Evolutionary conservation across 2,888 invertebrate species (phyloP).

Genomic region (Nezara viridula): DNA sequence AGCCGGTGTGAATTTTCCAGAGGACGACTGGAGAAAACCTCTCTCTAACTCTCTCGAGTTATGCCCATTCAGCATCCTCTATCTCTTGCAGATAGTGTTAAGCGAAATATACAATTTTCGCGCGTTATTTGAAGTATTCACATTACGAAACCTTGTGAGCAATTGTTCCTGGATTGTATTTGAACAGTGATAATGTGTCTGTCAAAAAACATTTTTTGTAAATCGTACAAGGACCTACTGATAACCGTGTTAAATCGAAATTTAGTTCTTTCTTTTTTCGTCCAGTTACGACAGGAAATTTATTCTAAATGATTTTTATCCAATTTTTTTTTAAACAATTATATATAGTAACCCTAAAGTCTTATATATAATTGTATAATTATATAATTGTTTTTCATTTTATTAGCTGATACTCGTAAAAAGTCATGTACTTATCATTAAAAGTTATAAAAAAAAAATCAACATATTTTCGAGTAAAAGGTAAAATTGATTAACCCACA

Average conservation of each 20-base stretch:
- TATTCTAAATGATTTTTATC: too few species aligned
- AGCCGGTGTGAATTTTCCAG: slow-evolving; percentile 5
- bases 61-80: neutral
- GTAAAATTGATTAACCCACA: too few species aligned
- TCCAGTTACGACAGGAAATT: too few species aligned
- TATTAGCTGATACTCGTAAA: too few species aligned
- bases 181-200: neutral
- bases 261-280: neutral
- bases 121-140: neutral
- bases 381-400: too few species aligned
- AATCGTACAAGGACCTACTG: slow-evolving; percentile 3
- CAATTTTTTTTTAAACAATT: too few species aligned
- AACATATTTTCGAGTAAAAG: too few species aligned
- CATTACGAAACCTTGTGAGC: neutral
- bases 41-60: neutral
- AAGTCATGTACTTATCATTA: too few species aligned
- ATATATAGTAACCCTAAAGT: too few species aligned
- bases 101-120: neutral
- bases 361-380: too few species aligned
- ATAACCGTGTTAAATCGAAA: neutral
- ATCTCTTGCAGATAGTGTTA: neutral
- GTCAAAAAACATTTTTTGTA: neutral
- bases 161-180: slow-evolving; percentile 22
- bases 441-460: too few species aligned
- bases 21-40: neutral